A percentile compares a stretch with the other conserved stretches of the same genome.
Conservation (phyloP, 2,113 vertebrate genomes). For the Glaucidium brasilianum region DNA sequence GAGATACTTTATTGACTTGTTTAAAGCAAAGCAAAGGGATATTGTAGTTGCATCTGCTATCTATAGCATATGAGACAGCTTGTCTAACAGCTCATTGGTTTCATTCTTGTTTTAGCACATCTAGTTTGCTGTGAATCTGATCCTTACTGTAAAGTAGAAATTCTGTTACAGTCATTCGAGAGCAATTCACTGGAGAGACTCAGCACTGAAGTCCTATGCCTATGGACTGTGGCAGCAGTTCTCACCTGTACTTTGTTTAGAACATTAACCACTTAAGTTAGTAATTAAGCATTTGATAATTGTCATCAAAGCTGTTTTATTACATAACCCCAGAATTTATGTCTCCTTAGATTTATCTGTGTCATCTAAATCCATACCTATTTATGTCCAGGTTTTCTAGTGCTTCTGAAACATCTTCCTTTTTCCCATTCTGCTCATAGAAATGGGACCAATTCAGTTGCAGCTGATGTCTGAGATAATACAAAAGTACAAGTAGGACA, state of each 20-base stretch:
- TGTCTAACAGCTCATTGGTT: neutral
- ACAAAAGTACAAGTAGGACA: neutral
- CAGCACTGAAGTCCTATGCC: neutral
- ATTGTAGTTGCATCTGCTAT: neutral
- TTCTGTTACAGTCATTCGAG: neutral
- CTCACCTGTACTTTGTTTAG: neutral
- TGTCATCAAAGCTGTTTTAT: neutral
- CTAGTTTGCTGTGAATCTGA: neutral
- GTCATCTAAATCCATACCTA: neutral
- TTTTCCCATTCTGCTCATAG: neutral
- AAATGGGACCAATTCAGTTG: neutral
- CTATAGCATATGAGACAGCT: neutral
- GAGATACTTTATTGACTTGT: slow-evolving; percentile 2
- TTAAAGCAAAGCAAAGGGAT: neutral
- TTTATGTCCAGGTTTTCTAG: neutral
- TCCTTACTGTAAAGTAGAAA: neutral
- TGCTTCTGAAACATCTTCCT: neutral
- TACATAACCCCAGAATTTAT: neutral
- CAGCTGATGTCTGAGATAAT: neutral
- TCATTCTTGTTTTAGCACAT: neutral
- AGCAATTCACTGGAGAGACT: neutral
- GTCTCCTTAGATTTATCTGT: neutral
- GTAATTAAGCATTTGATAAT: neutral
- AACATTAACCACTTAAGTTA: neutral
- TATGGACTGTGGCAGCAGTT: neutral